Conservation (phyloP, 2,113 vertebrate species). For the Fulica atra region DNA sequence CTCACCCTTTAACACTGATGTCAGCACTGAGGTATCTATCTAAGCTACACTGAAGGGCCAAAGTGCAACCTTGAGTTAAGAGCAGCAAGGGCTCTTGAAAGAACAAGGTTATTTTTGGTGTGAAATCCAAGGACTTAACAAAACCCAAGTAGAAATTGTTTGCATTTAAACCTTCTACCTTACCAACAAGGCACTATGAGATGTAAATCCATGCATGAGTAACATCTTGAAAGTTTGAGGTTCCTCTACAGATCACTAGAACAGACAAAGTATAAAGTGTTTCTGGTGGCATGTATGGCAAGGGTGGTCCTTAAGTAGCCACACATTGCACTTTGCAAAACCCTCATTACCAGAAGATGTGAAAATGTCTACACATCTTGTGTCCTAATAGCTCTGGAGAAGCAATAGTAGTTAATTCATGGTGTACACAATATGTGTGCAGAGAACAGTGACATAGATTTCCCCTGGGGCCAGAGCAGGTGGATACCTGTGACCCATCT, state of each 20-base stretch:
- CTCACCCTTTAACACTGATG: not conserved
- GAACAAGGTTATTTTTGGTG: not conserved
- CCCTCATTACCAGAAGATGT: not conserved
- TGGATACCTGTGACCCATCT: not conserved
- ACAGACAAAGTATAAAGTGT: not conserved
- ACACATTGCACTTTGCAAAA: not conserved
- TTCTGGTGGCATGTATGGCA: not conserved
- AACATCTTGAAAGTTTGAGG: not conserved
- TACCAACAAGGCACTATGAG: not conserved
- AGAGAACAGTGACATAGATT: not conserved
- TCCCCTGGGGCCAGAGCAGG: not conserved
- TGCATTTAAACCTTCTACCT: not conserved
- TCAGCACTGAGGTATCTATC: not conserved
- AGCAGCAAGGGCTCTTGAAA: not conserved
- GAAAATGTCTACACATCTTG: not conserved
- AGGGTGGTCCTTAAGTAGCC: not conserved
- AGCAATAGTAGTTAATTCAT: not conserved
- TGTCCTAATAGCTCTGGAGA: not conserved
- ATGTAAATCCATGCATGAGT: not conserved
- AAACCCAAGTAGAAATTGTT: not conserved
- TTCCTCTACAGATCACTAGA: not conserved
- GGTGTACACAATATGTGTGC: not conserved
- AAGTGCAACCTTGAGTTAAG: not conserved
- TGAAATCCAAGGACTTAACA: not conserved
- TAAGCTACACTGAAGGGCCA: not conserved